phyloP scores from a whole-genome alignment of 30 jellyfish, hydroid and myxozoan genomes.

The Chironex yamaguchii region DNA sequence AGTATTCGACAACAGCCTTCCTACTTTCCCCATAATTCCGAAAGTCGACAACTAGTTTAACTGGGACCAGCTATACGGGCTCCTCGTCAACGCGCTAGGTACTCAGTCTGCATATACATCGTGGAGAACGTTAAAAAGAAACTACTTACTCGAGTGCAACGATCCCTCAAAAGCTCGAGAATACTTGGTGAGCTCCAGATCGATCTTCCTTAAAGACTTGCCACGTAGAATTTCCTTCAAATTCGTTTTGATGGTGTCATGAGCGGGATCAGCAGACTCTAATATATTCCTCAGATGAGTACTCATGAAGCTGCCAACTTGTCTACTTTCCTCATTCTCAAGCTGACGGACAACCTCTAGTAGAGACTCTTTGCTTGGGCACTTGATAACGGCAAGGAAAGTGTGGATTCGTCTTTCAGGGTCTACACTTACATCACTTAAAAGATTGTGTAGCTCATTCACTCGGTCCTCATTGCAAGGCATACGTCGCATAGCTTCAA shows the following conservation, averaged over 20 bases:
- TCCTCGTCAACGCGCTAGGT: too few species aligned
- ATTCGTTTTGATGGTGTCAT: slow-evolving; percentile 78
- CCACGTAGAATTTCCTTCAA: slow-evolving; percentile 48
- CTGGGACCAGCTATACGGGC: too few species aligned
- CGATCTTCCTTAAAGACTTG: slow-evolving; percentile 46
- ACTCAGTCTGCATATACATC: too few species aligned
- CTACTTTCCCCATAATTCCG: too few species aligned
- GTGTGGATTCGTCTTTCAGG: slow-evolving; percentile 93
- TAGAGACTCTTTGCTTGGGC: slow-evolving; percentile 85
- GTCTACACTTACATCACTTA: slow-evolving; percentile 59
- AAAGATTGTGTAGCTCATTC: slow-evolving; percentile 50
- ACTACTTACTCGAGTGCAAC: slow-evolving; percentile 35
- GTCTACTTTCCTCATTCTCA: slow-evolving; percentile 85
- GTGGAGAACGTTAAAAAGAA: too few species aligned
- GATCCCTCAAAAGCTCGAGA: slow-evolving; percentile 93
- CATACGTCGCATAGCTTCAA: slow-evolving; percentile 95
- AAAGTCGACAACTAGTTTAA: too few species aligned
- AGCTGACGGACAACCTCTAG: slow-evolving; percentile 60
- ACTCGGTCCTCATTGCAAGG: slow-evolving; percentile 85
- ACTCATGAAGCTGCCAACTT: slow-evolving; percentile 89
- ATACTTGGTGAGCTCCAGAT: slow-evolving; percentile 76
- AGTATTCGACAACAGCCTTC: too few species aligned
- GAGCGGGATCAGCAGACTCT: slow-evolving; percentile 93
- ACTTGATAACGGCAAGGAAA: slow-evolving; percentile 83
- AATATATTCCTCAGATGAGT: slow-evolving; percentile 86